These are phyloP conservation scores for Ethmia dodecea DNA, from an alignment of 2,888 invertebrate genomes.

Conservation along the genomic window DNA sequence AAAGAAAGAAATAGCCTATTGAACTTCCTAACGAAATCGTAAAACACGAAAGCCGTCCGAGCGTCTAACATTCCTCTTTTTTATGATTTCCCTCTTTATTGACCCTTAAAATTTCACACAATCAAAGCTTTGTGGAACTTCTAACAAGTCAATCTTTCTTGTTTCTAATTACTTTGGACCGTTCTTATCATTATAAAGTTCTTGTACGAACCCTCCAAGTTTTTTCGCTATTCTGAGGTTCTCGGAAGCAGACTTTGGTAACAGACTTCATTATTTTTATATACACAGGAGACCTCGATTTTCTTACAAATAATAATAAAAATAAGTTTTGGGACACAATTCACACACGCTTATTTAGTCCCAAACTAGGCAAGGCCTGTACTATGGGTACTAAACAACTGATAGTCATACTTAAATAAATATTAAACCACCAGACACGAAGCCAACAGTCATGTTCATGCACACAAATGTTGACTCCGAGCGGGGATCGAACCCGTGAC, in stretches of 20 bases:
- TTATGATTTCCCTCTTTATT: constrained; percentile 20
- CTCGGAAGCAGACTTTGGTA: not conserved
- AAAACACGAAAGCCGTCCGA: constrained; percentile 16
- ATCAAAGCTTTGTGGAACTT: constrained; percentile 21
- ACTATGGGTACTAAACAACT: too few relatives aligned
- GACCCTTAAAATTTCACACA: constrained; percentile 28
- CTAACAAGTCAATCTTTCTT: constrained; percentile 21
- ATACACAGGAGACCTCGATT: not conserved
- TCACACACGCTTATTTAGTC: too few relatives aligned
- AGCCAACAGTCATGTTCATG: too few relatives aligned
- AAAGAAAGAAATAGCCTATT: constrained; percentile 12
- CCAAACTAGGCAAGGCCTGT: too few relatives aligned
- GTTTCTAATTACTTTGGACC: constrained; percentile 24
- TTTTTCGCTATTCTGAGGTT: too few relatives aligned
- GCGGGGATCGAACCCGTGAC: too few relatives aligned
- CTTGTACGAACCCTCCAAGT: too few relatives aligned
- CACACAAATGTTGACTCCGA: too few relatives aligned
- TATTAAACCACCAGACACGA: too few relatives aligned
- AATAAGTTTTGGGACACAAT: too few relatives aligned
- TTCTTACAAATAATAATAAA: too few relatives aligned
- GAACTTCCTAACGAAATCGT: constrained; percentile 16
- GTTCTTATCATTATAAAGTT: constrained; percentile 23
- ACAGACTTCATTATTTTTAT: not conserved
- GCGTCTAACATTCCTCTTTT: constrained; percentile 11
- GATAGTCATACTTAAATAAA: too few relatives aligned